phyloP scores from a whole-genome alignment of 2,888 invertebrate species.

The Cheilosia urbana region DNA sequence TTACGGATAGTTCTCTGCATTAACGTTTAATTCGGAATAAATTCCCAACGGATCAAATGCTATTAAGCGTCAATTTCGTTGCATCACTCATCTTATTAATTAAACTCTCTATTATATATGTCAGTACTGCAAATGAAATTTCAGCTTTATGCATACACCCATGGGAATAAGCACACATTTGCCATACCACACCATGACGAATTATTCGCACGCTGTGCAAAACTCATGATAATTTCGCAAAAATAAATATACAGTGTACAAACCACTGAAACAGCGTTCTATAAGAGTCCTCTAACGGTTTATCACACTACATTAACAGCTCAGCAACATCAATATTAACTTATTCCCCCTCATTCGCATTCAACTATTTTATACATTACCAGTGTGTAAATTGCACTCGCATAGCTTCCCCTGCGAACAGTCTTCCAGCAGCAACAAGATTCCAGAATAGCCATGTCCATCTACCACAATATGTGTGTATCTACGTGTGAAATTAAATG shows the following conservation, averaged over 20 bases:
- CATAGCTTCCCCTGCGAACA: slow-evolving; percentile 81
- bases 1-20: too few species aligned
- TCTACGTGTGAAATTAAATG: slow-evolving; percentile 9
- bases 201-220: neutral
- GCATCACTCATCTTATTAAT: neutral
- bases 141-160: neutral
- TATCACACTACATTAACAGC: neutral
- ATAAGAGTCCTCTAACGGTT: neutral
- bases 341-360: neutral
- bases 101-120: too few species aligned
- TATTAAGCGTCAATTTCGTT: neutral
- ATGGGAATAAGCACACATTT: neutral
- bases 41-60: too few species aligned
- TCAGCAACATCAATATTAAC: slow-evolving; percentile 2
- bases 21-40: too few species aligned
- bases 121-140: neutral
- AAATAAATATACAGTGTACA: neutral
- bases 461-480: neutral
- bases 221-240: neutral
- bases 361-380: slow-evolving; percentile 59
- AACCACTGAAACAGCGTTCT: neutral
- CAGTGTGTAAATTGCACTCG: slow-evolving; percentile 79
- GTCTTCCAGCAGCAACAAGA: slow-evolving; percentile 82
- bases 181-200: neutral
- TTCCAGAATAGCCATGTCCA: slow-evolving; percentile 80